Conservation (phyloP, 2,888 invertebrate genomes). For the Dioctria linearis region DNA sequence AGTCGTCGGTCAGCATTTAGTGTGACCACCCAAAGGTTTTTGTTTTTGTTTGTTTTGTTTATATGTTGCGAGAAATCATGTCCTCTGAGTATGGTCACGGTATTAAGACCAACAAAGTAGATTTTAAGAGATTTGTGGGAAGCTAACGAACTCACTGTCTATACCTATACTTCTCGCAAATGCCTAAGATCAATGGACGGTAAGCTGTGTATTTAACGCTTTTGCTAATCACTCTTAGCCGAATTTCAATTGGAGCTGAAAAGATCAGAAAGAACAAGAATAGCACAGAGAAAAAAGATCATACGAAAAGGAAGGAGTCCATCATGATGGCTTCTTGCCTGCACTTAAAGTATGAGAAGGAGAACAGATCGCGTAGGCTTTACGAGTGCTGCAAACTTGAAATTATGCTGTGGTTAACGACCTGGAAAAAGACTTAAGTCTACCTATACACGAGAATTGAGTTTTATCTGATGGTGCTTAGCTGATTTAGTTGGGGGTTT, state of each 20-base stretch:
- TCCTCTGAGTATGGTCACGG: background rate
- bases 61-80: background rate
- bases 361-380: slow-evolving; percentile 17
- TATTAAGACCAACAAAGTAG: background rate
- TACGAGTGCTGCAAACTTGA: slow-evolving; percentile 11
- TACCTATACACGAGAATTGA: slow-evolving; percentile 28
- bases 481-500: too few species aligned
- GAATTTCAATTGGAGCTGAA: background rate
- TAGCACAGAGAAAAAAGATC: background rate
- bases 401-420: slow-evolving; percentile 44
- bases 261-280: background rate
- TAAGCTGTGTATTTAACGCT: background rate
- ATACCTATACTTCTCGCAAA: background rate
- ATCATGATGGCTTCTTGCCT: background rate
- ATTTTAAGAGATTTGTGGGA: slow-evolving; percentile 5
- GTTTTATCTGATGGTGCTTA: background rate
- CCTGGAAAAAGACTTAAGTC: background rate
- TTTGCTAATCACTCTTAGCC: background rate
- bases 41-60: too few species aligned
- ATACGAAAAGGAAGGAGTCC: background rate
- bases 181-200: background rate
- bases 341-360: background rate
- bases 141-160: background rate
- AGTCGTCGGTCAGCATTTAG: too few species aligned
- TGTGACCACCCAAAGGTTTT: background rate